Evolutionary conservation across 2,113 vertebrate genomes (phyloP).

Genomic region (Nerophis lumbriciformis): DNA sequence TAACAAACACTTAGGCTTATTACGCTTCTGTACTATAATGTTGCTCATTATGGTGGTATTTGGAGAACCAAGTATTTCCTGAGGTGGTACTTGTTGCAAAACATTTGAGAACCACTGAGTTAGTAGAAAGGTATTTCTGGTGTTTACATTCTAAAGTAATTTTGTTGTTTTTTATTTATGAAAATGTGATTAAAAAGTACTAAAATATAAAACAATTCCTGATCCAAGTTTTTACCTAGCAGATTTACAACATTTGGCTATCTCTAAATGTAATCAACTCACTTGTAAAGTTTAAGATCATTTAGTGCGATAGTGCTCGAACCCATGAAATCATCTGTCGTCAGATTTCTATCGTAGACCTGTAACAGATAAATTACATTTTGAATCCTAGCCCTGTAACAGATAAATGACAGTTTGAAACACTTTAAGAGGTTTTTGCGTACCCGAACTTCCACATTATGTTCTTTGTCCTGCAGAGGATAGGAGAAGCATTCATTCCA

Average conservation of each 20-base stretch:
- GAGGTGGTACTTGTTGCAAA: no score
- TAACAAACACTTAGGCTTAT: no score
- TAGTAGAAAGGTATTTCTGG: no score
- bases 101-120: no score
- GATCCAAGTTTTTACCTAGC: no score
- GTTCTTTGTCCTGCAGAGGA: slow-evolving; percentile 80
- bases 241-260: neutral
- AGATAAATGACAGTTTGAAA: neutral
- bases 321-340: slow-evolving; percentile 93
- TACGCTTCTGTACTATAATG: no score
- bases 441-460: slow-evolving; percentile 83
- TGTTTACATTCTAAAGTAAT: neutral
- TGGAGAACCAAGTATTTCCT: no score
- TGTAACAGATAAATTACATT: slow-evolving; percentile 37
- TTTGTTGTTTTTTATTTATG: neutral
- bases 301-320: slow-evolving; percentile 72
- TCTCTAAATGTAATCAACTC: slow-evolving; percentile 17
- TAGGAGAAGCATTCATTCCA: slow-evolving; percentile 92
- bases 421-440: slow-evolving; percentile 6
- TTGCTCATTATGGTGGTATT: no score
- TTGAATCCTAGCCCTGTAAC: neutral
- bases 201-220: no score
- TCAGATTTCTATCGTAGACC: slow-evolving; percentile 93
- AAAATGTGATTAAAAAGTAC: no score
- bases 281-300: slow-evolving; percentile 86